Percentiles rank a stretch among this genome's conserved stretches.
Evolutionary conservation across 2,888 invertebrate species (phyloP).

Genomic region (Parochlus steinenii): DNA sequence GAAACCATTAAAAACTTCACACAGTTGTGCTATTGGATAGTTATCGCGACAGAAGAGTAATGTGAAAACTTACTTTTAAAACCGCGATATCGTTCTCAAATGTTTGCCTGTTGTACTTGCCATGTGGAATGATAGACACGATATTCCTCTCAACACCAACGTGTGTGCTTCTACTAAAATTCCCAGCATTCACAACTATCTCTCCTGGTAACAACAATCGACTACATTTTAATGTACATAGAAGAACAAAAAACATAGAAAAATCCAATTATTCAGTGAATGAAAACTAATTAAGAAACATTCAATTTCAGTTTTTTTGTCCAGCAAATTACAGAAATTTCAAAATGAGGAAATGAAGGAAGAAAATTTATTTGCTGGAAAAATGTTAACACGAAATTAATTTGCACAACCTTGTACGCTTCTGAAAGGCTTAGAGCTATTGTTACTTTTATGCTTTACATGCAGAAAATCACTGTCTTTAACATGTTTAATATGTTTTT

Average conservation of each 20-base stretch:
- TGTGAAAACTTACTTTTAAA: conserved; percentile 17
- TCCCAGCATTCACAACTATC: not conserved
- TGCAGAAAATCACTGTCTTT: too few species aligned
- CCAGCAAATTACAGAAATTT: not conserved
- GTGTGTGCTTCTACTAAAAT: not conserved
- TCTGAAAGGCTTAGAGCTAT: too few species aligned
- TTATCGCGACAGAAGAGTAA: too few species aligned
- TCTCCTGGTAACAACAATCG: not conserved
- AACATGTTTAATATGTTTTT: too few species aligned
- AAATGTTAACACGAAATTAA: too few species aligned
- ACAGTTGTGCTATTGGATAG: too few species aligned
- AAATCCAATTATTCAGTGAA: not conserved
- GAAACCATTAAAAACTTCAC: too few species aligned
- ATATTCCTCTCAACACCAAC: conserved; percentile 14
- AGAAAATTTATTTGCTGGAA: not conserved
- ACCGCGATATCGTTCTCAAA: conserved; percentile 19
- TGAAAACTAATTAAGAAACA: not conserved
- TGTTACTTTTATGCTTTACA: too few species aligned
- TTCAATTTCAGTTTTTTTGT: too few species aligned
- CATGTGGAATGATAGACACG: conserved; percentile 14
- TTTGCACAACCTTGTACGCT: too few species aligned
- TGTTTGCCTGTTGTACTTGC: conserved; percentile 16
- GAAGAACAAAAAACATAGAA: not conserved
- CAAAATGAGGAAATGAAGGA: not conserved
- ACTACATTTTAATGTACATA: too few species aligned